Base-by-base conservation (phyloP, 2,888 invertebrate species). In the Xylota sylvarum region DNA sequence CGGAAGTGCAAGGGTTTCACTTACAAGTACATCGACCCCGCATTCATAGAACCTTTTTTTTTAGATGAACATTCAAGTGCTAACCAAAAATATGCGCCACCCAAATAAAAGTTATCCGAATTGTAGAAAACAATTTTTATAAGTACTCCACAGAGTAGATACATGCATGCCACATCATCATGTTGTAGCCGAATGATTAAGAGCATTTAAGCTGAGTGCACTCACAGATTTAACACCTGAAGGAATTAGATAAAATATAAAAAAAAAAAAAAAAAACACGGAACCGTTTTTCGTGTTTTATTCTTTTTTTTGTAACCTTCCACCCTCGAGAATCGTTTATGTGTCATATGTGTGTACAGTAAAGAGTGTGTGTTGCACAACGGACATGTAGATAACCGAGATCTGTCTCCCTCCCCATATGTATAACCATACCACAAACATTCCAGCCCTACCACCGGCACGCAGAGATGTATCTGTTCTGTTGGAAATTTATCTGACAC, bases 401-500 rank as follows among this genome's bases (percentile, higher is more conserved):
- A 76, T 70, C 23, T 74, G 73, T 80, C 67, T n/a, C 52, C 43
- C 50, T 12, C 14, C 58, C 50, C 7, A 17, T n/a, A n/a, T n/a
- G n/a, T n/a, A n/a, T 37, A 23, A 23, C 23, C 27, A 23, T 37
- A 60, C 12, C 35, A 30, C 27, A 46, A 62, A 23, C n/a, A 48
- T 12, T 5, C 40, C 27, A 65, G 12, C 30, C 35, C 35, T 32
- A 17, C 52, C 62, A 37, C 32, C 48, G 48, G 27, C 55, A 81
- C 65, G 60, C 65, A 77, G 77, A 58, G 70, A 85, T 76, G 62
- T 86, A 86, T 72, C 67, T 86, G 55, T 65, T 65, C 85, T 62
- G 40, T 5, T 67, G 77, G 72, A 81, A 80, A 81, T 86, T 77
- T 81, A 81, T 86, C 81, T 77, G 73, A 81, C 77, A 86, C 81